phyloP scores from a whole-genome alignment of 2,797 vertebrate genomes.

The Alca torda region DNA sequence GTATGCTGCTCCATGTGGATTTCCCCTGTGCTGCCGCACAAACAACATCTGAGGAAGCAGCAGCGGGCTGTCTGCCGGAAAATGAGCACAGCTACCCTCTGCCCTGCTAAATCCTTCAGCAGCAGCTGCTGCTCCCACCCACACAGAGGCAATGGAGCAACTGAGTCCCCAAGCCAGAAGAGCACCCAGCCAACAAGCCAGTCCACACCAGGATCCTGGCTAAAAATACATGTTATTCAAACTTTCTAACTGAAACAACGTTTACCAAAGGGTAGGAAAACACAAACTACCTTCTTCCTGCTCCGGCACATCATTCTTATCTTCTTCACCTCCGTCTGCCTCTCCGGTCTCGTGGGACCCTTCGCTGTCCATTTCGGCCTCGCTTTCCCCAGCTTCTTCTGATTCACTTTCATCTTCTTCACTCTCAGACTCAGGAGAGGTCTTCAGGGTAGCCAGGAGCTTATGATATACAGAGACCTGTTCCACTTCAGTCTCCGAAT shows the following conservation, averaged over 20 bases:
- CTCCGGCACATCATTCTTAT: background rate
- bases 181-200: background rate
- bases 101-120: background rate
- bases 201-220: background rate
- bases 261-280: background rate
- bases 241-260: background rate
- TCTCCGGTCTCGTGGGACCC: background rate
- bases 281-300: conserved; percentile 32
- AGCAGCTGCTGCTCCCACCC: conserved; percentile 27
- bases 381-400: conserved; percentile 60
- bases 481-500: conserved; percentile 79
- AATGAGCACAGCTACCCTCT: conserved; percentile 16
- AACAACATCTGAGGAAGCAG: conserved; percentile 62
- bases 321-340: background rate
- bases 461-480: conserved; percentile 86
- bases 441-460: conserved; percentile 86
- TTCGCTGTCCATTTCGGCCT: conserved; percentile 13
- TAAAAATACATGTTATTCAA: background rate
- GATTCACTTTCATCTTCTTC: conserved; percentile 80
- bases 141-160: background rate
- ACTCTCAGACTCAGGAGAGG: conserved; percentile 65
- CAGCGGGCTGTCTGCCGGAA: background rate
- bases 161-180: background rate
- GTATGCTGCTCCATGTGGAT: conserved; percentile 50
- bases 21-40: conserved; percentile 46